These are phyloP conservation scores for Drosophila funebris DNA, from an alignment of 1,140 invertebrate genomes.

Conservation along the genomic window DNA sequence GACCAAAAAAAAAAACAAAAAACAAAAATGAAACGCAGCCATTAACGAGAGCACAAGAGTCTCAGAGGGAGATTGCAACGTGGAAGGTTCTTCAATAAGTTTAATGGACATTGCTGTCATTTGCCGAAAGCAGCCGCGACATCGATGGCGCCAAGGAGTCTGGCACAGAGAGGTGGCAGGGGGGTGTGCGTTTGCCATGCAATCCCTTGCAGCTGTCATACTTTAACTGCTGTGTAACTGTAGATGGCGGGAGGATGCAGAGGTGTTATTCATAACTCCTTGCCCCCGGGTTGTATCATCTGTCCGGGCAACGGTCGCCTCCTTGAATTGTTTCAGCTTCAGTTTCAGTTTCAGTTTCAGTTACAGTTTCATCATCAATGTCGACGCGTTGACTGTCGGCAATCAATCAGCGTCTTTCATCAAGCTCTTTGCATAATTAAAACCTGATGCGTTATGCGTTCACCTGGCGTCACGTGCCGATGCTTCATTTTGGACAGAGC, in stretches of 20 bases:
- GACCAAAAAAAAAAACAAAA: too few species aligned
- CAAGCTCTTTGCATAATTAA: conserved; percentile 77
- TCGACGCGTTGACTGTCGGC: conserved; percentile 40
- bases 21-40: conserved; percentile 14
- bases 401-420: conserved; percentile 66
- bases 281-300: not conserved
- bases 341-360: not conserved
- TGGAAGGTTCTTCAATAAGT: conserved; percentile 42
- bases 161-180: not conserved
- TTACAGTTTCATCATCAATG: conserved; percentile 31
- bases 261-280: conserved; percentile 17
- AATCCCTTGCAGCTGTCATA: conserved; percentile 21
- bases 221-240: not conserved
- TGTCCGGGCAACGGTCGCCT: not conserved
- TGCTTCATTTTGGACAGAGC: not conserved
- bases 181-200: not conserved
- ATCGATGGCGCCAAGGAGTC: conserved; percentile 45
- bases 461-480: conserved; percentile 52
- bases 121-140: conserved; percentile 25
- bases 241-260: not conserved
- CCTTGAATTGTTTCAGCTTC: conserved; percentile 22
- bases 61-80: not conserved
- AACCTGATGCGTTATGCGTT: conserved; percentile 72
- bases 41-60: conserved; percentile 18
- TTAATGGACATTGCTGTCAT: conserved; percentile 71